These are phyloP conservation scores for Apantesis nais DNA, from an alignment of 2,888 invertebrate species.

Conservation along the genomic window DNA sequence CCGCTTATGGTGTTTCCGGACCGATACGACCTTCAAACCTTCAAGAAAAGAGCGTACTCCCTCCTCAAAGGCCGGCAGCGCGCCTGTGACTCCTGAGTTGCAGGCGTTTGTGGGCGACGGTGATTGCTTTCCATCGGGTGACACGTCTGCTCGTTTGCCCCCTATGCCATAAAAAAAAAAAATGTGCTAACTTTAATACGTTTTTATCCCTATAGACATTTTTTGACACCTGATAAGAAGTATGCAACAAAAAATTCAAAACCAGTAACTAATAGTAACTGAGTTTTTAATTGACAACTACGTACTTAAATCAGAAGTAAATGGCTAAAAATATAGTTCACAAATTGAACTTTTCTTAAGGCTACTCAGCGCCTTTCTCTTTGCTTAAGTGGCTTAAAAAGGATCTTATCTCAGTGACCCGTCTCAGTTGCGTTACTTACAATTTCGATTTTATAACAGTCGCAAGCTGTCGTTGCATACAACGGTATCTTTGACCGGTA, in stretches of 20 bases:
- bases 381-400: slow-evolving; percentile 54
- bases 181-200: too few relatives aligned
- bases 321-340: slow-evolving; percentile 11
- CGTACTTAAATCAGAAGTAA: not conserved
- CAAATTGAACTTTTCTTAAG: slow-evolving; percentile 61
- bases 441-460: slow-evolving; percentile 58
- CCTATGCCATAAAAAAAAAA: too few relatives aligned
- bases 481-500: slow-evolving; percentile 57
- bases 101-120: too few relatives aligned
- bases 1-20: too few relatives aligned
- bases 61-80: too few relatives aligned
- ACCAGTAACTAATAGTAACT: too few relatives aligned
- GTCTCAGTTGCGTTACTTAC: slow-evolving; percentile 48
- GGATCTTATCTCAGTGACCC: slow-evolving; percentile 65
- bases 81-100: too few relatives aligned
- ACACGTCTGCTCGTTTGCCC: too few relatives aligned
- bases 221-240: not conserved
- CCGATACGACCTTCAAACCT: too few relatives aligned
- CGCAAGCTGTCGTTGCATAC: slow-evolving; percentile 47
- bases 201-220: too few relatives aligned
- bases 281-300: not conserved
- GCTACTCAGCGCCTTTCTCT: slow-evolving; percentile 58
- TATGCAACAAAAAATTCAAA: not conserved
- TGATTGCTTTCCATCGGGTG: too few relatives aligned
- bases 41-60: too few relatives aligned